phyloP scores from a whole-genome alignment of 64 coral and sea anemone genomes.

The Dendronephthya gigantea region DNA sequence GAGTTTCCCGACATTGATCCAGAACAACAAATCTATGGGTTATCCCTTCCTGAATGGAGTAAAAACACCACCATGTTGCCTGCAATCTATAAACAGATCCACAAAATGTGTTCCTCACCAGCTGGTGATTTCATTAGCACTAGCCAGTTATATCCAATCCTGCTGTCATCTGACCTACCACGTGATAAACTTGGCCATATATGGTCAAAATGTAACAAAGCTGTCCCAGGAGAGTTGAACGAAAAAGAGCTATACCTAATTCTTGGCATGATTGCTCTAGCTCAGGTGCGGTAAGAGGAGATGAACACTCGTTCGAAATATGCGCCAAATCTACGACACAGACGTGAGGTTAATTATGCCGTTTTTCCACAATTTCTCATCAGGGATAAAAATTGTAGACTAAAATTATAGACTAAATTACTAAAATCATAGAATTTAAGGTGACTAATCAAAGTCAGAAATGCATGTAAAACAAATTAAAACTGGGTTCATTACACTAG shows the following conservation, averaged over 20 bases:
- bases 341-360: too few species aligned
- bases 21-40: constrained; percentile 47
- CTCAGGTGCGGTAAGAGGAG: constrained; percentile 59
- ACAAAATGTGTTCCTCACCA: constrained; percentile 34
- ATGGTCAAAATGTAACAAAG: constrained; percentile 66
- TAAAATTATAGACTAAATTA: too few species aligned
- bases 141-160: constrained; percentile 46
- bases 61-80: constrained; percentile 50
- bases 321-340: too few species aligned
- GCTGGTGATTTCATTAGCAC: not conserved
- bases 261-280: constrained; percentile 73
- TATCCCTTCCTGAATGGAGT: constrained; percentile 64
- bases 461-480: too few species aligned
- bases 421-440: too few species aligned
- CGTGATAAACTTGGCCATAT: constrained; percentile 68
- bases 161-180: constrained; percentile 73
- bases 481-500: too few species aligned
- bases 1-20: not conserved
- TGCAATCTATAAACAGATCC: constrained; percentile 69
- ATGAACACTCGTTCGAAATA: not conserved
- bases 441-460: too few species aligned
- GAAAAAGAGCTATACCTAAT: constrained; percentile 64
- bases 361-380: too few species aligned
- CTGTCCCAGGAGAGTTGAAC: constrained; percentile 65
- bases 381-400: too few species aligned